Evolutionary conservation across 2,113 vertebrate species (phyloP).

Genomic region (Xenopus laevis): DNA sequence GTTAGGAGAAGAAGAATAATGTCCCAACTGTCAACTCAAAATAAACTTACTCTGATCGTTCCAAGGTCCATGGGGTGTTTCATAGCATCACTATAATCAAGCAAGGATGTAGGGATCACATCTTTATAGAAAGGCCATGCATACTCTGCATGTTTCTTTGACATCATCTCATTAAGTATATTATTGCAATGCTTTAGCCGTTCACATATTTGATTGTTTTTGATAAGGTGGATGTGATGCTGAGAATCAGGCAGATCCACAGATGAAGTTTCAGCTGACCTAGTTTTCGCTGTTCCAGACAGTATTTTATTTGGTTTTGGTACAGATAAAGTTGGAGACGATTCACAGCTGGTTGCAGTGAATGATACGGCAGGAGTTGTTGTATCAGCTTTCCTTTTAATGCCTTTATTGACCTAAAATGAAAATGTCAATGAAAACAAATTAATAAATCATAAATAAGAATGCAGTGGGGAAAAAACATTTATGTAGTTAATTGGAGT

Average conservation of each 20-base stretch:
- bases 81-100: conserved; percentile 71
- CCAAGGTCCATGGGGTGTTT: conserved; percentile 79
- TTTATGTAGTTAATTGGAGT: no score
- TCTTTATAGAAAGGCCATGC: conserved; percentile 86
- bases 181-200: conserved; percentile 71
- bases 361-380: conserved; percentile 60
- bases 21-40: background rate
- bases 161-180: conserved; percentile 83
- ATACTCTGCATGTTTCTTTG: conserved; percentile 79
- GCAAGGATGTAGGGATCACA: conserved; percentile 60
- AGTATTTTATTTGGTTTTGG: conserved; percentile 54
- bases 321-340: conserved; percentile 46
- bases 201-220: conserved; percentile 60
- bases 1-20: no score
- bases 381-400: conserved; percentile 82
- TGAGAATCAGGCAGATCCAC: conserved; percentile 65
- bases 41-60: conserved; percentile 75
- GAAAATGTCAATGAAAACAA: background rate
- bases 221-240: conserved; percentile 52
- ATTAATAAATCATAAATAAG: background rate
- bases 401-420: conserved; percentile 70
- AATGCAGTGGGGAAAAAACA: no score
- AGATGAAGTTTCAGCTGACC: conserved; percentile 64
- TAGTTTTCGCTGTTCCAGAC: conserved; percentile 53
- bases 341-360: conserved; percentile 54